Percentiles rank a stretch among this genome's conserved stretches.
These are phyloP conservation scores for Percopsis omiscomaycus DNA, from an alignment of 2,797 vertebrate genomes.

Conservation along the genomic window DNA sequence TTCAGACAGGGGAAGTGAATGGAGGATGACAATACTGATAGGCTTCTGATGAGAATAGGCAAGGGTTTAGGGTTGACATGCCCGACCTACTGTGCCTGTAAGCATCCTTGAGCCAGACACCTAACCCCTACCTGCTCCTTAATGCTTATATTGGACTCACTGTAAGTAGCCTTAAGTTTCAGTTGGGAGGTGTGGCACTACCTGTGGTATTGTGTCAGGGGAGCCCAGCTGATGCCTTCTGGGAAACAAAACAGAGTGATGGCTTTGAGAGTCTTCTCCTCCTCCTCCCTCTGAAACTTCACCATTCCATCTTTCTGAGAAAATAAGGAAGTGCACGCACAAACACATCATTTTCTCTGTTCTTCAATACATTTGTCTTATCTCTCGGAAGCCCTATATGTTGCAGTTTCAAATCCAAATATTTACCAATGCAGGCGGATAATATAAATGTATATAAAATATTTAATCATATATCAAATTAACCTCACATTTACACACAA, in stretches of 20 bases:
- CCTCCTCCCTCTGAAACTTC: slow-evolving; percentile 88
- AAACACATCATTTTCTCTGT: background rate
- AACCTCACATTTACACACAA: background rate
- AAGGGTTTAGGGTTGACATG: too few species aligned
- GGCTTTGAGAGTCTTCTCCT: slow-evolving; percentile 86
- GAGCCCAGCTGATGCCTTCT: slow-evolving; percentile 87
- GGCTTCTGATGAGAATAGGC: too few species aligned
- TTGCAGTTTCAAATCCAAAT: too few species aligned
- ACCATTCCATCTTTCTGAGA: slow-evolving; percentile 85
- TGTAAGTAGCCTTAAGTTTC: background rate
- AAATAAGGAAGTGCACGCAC: background rate
- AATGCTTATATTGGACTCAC: background rate
- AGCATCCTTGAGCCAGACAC: too few species aligned
- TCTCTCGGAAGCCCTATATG: too few species aligned
- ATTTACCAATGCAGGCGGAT: too few species aligned
- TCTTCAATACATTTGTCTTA: too few species aligned
- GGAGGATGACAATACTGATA: too few species aligned
- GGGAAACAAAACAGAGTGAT: slow-evolving; percentile 96
- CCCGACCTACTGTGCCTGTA: too few species aligned
- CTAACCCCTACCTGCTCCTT: too few species aligned
- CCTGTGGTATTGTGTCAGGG: slow-evolving; percentile 87
- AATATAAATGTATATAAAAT: too few species aligned
- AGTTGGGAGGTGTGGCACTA: slow-evolving; percentile 35
- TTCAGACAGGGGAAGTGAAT: too few species aligned
- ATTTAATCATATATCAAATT: background rate